Evolutionary conservation across 35 echinoderm and acorn worm genomes (phyloP), one percentile per base, ranked within the genome.

Genomic region (Anneissia japonica): DNA sequence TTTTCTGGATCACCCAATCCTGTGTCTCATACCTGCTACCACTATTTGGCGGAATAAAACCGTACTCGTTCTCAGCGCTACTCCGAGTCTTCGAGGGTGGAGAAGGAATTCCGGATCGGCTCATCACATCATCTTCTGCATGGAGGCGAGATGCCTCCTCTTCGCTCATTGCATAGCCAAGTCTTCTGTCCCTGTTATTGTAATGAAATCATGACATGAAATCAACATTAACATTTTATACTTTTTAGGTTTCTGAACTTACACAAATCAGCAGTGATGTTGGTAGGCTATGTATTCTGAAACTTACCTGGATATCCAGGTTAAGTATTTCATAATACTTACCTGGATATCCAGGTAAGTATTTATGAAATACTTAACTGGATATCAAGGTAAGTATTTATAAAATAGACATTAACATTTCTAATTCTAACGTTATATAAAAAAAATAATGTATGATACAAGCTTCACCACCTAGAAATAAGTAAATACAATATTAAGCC

Each of bases 21-120:
- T 79, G 72, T 29, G 74, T 35, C 29, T 73, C 90, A 81, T 87
- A 94, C 92, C 92, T 90, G 92, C 92, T 94, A 72, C 88, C 88
- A 6, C 35, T 39, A 74, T 94, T 82, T 46, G 76, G 87, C 19
- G 92, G 92, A 26, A 94, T 84, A 83, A 94, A 94, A 26, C 92
- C 92, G 64, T 94, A 94, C 37, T 93, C 87, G 41, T 93, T 93
- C 12, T 87, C 74, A 34, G 82, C 85, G 41, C 72, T 36, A 56
- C 32, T 84, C 36, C 79, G 55, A 75, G 46, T 79, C 45, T 75
- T 79, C 31, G 51, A 35, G 0, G 82, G 43, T 23, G 88, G 74
- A 85, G 82, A 75, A 31, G 88, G 74, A 73, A 90, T 90, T 19
- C 88, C 88, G 35, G 84, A 85, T 19, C 41, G 40, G 14, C 74